Conservation (phyloP, 2,797 vertebrate species). For the Brachyrhaphis roseni region DNA sequence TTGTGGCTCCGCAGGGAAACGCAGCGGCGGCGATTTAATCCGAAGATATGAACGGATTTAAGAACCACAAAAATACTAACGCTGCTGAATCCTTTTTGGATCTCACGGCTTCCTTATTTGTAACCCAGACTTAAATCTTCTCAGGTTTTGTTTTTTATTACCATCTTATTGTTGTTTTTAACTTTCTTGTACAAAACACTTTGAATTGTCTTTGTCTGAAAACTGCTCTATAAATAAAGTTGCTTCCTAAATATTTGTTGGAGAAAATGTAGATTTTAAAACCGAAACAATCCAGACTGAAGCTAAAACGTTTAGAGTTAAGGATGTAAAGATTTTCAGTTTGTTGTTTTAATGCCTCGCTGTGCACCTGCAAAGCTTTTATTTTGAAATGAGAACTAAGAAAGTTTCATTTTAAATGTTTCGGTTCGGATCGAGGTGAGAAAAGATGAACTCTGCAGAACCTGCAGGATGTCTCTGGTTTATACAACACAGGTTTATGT, state of each 20-base stretch:
- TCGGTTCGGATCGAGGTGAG: background rate
- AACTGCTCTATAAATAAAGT: too few relatives aligned
- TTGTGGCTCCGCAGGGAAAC: constrained; percentile 55
- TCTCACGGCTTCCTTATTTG: background rate
- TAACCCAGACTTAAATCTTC: background rate
- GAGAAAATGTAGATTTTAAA: too few relatives aligned
- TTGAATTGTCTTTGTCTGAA: too few relatives aligned
- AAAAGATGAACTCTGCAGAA: background rate
- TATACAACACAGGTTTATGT: too few relatives aligned
- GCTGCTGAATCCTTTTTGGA: background rate
- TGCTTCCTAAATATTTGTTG: too few relatives aligned
- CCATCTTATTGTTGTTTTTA: too few relatives aligned
- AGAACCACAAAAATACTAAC: background rate
- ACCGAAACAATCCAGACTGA: too few relatives aligned
- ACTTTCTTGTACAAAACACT: too few relatives aligned
- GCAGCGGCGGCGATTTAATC: constrained; percentile 9
- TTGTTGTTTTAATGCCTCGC: too few relatives aligned
- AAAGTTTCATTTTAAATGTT: background rate
- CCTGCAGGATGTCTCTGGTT: background rate
- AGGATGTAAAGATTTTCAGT: too few relatives aligned
- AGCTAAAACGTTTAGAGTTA: too few relatives aligned
- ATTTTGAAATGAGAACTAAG: background rate
- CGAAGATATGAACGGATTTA: too few relatives aligned
- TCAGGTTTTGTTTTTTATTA: background rate
- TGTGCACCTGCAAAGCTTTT: background rate